phyloP scores from a whole-genome alignment of 2,888 invertebrate species.

The Drosophila kokeensis region DNA sequence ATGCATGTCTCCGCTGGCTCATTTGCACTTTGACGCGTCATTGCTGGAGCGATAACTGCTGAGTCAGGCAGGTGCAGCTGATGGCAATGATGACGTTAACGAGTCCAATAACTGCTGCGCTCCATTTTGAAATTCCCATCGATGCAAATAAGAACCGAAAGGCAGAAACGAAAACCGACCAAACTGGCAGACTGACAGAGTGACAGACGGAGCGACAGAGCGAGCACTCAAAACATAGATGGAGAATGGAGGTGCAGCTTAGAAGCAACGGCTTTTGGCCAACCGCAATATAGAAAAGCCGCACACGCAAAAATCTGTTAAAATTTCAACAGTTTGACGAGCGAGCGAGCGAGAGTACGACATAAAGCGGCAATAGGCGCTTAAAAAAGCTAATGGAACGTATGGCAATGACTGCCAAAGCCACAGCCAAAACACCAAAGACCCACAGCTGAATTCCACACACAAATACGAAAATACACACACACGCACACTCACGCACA shows the following conservation, averaged over 20 bases:
- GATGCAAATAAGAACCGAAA: slow-evolving; percentile 49
- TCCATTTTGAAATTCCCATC: slow-evolving; percentile 44
- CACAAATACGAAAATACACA: slow-evolving; percentile 1
- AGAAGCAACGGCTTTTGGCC: slow-evolving; percentile 49
- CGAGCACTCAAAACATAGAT: slow-evolving; percentile 20
- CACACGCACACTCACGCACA: slow-evolving; percentile 13
- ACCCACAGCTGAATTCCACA: slow-evolving; percentile 9
- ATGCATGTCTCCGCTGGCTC: slow-evolving; percentile 29
- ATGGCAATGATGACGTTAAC: slow-evolving; percentile 77
- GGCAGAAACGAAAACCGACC: slow-evolving; percentile 9
- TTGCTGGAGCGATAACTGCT: slow-evolving; percentile 46
- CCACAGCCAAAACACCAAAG: slow-evolving; percentile 13
- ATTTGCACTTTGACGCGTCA: slow-evolving; percentile 57
- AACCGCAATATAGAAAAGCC: slow-evolving; percentile 72
- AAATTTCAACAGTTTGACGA: slow-evolving; percentile 58
- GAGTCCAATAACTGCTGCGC: slow-evolving; percentile 63
- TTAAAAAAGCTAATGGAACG: slow-evolving; percentile 76
- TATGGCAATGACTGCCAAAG: slow-evolving; percentile 57
- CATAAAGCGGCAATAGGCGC: slow-evolving; percentile 59
- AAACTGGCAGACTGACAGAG: slow-evolving; percentile 3
- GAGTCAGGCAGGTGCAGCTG: slow-evolving; percentile 70
- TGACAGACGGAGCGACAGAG: background rate
- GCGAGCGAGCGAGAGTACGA: slow-evolving; percentile 12
- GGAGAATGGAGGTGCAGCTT: slow-evolving; percentile 20
- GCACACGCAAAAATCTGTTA: slow-evolving; percentile 72